Conservation (phyloP, 2,113 vertebrate genomes). For the Xyrauchen texanus region DNA sequence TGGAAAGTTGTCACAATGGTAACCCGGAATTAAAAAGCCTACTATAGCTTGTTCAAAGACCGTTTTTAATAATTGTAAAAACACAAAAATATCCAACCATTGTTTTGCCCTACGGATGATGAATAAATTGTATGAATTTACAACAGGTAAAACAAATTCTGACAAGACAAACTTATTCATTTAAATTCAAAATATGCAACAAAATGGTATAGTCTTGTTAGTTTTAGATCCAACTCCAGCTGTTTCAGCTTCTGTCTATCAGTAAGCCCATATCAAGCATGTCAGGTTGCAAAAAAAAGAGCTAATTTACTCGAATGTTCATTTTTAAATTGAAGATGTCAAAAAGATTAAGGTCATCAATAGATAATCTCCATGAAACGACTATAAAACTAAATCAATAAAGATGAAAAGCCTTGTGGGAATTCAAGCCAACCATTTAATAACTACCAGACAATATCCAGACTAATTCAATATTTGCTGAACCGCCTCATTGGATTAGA, state of each 20-base stretch:
- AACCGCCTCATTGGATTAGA: constrained; percentile 45
- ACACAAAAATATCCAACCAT: too few relatives aligned
- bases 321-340: constrained; percentile 36
- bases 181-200: too few relatives aligned
- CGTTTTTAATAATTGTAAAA: too few relatives aligned
- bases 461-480: constrained; percentile 57
- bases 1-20: too few relatives aligned
- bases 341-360: constrained; percentile 49
- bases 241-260: neutral
- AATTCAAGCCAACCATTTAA: constrained; percentile 54
- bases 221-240: too few relatives aligned
- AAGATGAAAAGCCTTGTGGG: constrained; percentile 41
- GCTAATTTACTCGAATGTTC: constrained; percentile 22
- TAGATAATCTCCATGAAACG: constrained; percentile 36
- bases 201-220: too few relatives aligned
- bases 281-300: neutral
- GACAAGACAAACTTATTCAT: too few relatives aligned
- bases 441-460: constrained; percentile 54
- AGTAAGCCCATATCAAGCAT: neutral
- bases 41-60: too few relatives aligned
- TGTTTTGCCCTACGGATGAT: too few relatives aligned
- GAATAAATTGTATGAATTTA: too few relatives aligned
- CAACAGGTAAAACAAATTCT: too few relatives aligned
- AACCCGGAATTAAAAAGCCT: too few relatives aligned
- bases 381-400: constrained; percentile 56